These are phyloP conservation scores for Trachops cirrhosus DNA, from an alignment of 2,797 vertebrate species.

Conservation along the genomic window DNA sequence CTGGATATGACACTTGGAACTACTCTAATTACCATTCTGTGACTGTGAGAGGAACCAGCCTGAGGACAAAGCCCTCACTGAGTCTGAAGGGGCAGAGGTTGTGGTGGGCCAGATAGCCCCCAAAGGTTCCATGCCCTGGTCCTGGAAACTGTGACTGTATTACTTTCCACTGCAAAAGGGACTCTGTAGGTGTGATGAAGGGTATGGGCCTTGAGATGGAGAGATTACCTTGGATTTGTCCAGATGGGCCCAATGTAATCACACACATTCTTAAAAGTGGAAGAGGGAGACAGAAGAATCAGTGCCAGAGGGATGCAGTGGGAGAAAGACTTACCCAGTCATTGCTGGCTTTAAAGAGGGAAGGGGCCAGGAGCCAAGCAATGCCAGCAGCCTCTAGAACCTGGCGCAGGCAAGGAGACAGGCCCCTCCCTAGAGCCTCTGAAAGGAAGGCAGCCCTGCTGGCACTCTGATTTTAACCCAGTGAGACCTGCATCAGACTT, in stretches of 20 bases:
- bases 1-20: not conserved
- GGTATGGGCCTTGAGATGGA: not conserved
- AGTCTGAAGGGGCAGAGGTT: not conserved
- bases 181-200: not conserved
- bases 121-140: not conserved
- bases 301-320: not conserved
- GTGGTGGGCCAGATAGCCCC: too few relatives aligned
- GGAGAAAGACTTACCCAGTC: not conserved
- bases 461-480: not conserved
- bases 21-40: not conserved
- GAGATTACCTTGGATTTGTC: not conserved
- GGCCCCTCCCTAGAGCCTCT: not conserved
- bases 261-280: not conserved
- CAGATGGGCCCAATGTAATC: not conserved
- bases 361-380: not conserved
- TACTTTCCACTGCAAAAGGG: not conserved
- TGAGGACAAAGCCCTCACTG: not conserved
- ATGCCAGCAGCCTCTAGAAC: not conserved
- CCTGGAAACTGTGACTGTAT: not conserved
- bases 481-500: not conserved
- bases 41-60: not conserved
- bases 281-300: not conserved
- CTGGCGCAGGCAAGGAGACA: not conserved
- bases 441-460: not conserved
- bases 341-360: not conserved